phyloP scores from a whole-genome alignment of 2,113 vertebrate genomes.

The Pholis gunnellus region DNA sequence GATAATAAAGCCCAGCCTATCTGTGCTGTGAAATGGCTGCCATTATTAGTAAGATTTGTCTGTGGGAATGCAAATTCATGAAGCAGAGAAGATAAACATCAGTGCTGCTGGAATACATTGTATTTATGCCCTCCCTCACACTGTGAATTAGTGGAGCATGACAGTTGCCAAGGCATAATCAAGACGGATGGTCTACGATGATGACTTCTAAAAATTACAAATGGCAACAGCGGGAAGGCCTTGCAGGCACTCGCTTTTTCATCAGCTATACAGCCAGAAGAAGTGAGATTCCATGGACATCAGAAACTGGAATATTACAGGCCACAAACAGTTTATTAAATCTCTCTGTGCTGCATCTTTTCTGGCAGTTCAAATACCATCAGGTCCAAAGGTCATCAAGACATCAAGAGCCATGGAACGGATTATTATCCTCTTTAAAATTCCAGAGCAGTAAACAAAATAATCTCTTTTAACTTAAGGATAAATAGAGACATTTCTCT shows the following conservation, averaged over 20 bases:
- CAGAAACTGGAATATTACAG: constrained; percentile 44
- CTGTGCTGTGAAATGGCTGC: constrained; percentile 57
- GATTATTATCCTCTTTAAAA: constrained; percentile 24
- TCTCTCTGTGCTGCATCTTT: constrained; percentile 42
- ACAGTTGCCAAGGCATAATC: constrained; percentile 81
- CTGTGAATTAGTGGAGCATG: constrained; percentile 77
- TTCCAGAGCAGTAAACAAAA: constrained; percentile 27
- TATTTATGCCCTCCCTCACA: constrained; percentile 75
- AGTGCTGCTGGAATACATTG: constrained; percentile 62
- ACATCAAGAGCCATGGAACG: constrained; percentile 49
- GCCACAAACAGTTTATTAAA: constrained; percentile 61
- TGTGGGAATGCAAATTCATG: constrained; percentile 74
- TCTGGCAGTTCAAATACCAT: constrained; percentile 45
- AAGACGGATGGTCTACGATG: constrained; percentile 78
- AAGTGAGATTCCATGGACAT: constrained; percentile 70
- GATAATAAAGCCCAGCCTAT: constrained; percentile 63
- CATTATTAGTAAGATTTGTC: constrained; percentile 78
- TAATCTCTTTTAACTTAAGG: neutral
- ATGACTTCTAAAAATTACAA: constrained; percentile 82
- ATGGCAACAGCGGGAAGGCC: constrained; percentile 75
- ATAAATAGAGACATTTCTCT: neutral
- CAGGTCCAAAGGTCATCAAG: constrained; percentile 63
- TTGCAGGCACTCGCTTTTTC: constrained; percentile 70
- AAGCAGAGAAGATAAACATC: constrained; percentile 79
- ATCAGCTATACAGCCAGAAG: constrained; percentile 61